phyloP scores from a whole-genome alignment of 2,797 vertebrate genomes.

The Cirrhinus mrigala region DNA sequence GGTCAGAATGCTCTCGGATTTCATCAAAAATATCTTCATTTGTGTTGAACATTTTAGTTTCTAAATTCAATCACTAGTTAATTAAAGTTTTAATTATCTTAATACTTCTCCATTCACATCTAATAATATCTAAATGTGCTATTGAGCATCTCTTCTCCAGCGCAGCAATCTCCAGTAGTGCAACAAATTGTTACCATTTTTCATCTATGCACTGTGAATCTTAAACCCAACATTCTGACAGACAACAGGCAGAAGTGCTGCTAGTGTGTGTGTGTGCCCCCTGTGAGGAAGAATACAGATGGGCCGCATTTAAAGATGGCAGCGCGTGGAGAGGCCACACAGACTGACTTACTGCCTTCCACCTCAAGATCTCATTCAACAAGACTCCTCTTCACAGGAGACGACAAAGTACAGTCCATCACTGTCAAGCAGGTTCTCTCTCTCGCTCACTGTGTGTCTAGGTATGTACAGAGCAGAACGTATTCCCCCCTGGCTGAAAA shows the following conservation, averaged over 20 bases:
- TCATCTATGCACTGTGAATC: conserved; percentile 17
- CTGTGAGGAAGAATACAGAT: conserved; percentile 24
- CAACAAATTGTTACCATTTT: conserved; percentile 9
- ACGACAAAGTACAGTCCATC: conserved; percentile 2
- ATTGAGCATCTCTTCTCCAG: conserved; percentile 5
- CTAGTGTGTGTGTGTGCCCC: background rate
- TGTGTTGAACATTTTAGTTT: too few species aligned
- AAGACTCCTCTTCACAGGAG: background rate
- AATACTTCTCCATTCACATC: background rate
- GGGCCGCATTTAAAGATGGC: conserved; percentile 21
- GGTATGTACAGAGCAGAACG: background rate
- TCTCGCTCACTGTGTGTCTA: conserved; percentile 3
- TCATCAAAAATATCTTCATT: too few species aligned
- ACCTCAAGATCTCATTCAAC: conserved; percentile 36
- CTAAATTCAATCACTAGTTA: too few species aligned
- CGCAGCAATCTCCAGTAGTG: background rate
- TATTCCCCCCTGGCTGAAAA: conserved; percentile 39
- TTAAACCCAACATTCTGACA: background rate
- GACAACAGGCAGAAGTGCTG: background rate
- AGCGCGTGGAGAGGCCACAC: background rate
- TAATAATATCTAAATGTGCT: background rate
- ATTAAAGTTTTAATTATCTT: background rate
- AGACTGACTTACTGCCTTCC: conserved; percentile 31
- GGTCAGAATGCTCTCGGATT: too few species aligned
- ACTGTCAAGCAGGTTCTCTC: conserved; percentile 15